Base-by-base conservation (phyloP, 2,888 invertebrate genomes). In the Agonopterix heracliana region DNA sequence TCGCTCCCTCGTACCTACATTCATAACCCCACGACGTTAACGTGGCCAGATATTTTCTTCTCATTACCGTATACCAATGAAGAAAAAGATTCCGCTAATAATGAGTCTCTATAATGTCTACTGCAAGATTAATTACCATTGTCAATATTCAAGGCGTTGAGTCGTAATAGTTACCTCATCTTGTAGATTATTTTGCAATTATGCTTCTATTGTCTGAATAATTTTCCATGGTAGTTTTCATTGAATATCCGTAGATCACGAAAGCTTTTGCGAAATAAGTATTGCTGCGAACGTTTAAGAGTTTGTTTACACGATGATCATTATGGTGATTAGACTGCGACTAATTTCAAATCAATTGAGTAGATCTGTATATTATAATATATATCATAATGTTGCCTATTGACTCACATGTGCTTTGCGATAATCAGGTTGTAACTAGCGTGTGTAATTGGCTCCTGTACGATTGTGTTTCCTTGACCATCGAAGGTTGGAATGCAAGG, bases 381-480 rank as follows among this genome's bases (percentile, higher is more conserved):
- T 26, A 26, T 26, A 5, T 26, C 26, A 26, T 26, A 26, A 26
- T 26, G 26, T 26, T 26, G 26, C 26, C 26, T 26, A 26, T 26
- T 26, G 26, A 26, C 26, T 26, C 26, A 26, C 26, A 53, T 66
- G 54, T 54, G 83, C 84, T 82, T 63, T 76, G 85, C 85, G 82
- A 78, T 74, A 78, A 71, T 62, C 63, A 65, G 66, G 65, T 60
- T 70, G 54, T 64, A 55, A 57, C 63, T 66, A 68, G 10, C 71
- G 62, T 69, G 60, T 68, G 70, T 77, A 73, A 81, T 78, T 72
- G 69, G 67, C 67, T 61, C 55, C 64, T 77, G 68, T 75, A 79
- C 74, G 74, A 77, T 74, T 81, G 77, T 80, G 81, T 81, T 85
- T 83, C 85, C 84, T 81, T 82, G 81, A 79, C 77, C 77, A 64